Conservation (phyloP, 2,888 invertebrate species). For the Chymomyza procnemis region DNA sequence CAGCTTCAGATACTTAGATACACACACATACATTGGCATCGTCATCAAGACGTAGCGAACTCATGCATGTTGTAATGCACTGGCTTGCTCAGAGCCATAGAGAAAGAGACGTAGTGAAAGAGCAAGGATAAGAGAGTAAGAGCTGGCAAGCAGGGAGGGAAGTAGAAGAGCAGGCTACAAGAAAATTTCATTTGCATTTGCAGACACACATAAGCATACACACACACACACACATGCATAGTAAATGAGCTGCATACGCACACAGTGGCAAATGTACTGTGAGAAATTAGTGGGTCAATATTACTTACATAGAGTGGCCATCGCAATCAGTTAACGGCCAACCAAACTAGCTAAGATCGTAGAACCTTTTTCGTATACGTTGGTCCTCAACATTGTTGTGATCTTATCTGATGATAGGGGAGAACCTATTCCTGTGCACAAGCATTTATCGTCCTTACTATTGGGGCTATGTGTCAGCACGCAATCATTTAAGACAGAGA, state of each 20-base stretch:
- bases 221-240: conserved; percentile 16
- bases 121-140: no score
- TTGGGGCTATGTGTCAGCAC: no score
- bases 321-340: no score
- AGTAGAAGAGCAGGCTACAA: conserved; percentile 17
- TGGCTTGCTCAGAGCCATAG: conserved; percentile 23
- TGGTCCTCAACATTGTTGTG: no score
- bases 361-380: no score
- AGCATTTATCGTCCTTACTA: no score
- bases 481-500: no score
- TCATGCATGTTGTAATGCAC: conserved; percentile 56
- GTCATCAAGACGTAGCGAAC: conserved; percentile 23
- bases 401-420: no score
- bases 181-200: conserved; percentile 55
- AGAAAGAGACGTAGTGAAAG: conserved; percentile 14
- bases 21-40: conserved; percentile 10
- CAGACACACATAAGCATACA: conserved; percentile 10
- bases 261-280: neutral
- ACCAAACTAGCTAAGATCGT: no score
- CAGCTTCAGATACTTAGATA: conserved; percentile 1
- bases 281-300: neutral
- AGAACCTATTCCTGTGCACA: no score
- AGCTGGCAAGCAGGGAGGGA: neutral
- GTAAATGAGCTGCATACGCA: neutral
- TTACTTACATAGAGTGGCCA: no score